A percentile compares a stretch with the other conserved stretches of the same genome.
These are phyloP conservation scores for Euwallacea similis DNA, from an alignment of 1,140 invertebrate genomes.

Conservation along the genomic window DNA sequence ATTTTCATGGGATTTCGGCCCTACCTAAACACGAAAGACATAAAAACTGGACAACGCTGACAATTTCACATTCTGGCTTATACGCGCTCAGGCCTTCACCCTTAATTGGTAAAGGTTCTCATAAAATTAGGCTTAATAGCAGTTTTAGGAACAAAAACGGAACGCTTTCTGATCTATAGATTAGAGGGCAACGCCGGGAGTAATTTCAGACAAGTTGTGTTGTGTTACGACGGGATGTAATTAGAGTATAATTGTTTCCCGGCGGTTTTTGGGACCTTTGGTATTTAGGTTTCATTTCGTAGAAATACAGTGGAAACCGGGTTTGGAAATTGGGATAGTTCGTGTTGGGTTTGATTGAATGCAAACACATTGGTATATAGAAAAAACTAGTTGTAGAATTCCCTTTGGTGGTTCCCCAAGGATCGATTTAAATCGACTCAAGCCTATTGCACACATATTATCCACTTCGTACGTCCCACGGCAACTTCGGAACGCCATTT, in stretches of 20 bases:
- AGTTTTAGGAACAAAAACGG: constrained; percentile 26
- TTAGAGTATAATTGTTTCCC: constrained; percentile 24
- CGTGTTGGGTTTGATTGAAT: too few relatives aligned
- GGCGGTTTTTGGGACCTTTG: constrained; percentile 15
- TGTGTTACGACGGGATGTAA: constrained; percentile 18
- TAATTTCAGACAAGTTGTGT: constrained; percentile 23
- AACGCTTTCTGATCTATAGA: constrained; percentile 27
- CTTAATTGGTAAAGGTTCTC: constrained; percentile 11
- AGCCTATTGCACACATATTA: too few relatives aligned
- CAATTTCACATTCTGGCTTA: not conserved
- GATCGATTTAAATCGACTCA: too few relatives aligned
- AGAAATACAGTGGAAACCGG: too few relatives aligned
- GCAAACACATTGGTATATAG: too few relatives aligned
- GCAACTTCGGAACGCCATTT: not conserved
- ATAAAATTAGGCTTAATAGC: constrained; percentile 18
- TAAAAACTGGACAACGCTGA: not conserved
- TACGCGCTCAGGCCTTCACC: constrained; percentile 3
- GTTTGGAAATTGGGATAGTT: not conserved
- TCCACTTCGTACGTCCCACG: not conserved
- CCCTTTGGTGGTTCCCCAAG: too few relatives aligned
- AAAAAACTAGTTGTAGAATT: too few relatives aligned
- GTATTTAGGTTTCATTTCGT: constrained; percentile 9
- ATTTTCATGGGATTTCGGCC: too few relatives aligned
- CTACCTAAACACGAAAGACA: too few relatives aligned
- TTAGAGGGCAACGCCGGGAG: constrained; percentile 15